Evolutionary conservation across 2,888 invertebrate genomes (phyloP), one percentile per base, ranked within the genome.

Genomic region (Erannis defoliaria): DNA sequence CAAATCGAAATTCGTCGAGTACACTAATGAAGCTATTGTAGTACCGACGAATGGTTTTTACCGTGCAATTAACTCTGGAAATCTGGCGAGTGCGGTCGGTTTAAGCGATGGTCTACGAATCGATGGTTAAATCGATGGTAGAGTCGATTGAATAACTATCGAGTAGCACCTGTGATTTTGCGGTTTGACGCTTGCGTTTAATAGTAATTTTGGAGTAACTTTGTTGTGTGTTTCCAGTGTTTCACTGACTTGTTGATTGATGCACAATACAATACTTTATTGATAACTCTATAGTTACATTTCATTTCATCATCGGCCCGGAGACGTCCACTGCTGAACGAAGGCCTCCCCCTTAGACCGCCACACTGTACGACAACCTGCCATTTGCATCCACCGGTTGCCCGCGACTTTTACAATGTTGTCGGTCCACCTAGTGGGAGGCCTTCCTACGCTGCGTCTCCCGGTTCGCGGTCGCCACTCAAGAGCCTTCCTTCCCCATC

Each of bases 1-100:
- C 72, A 77, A 80, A 81, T 85, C 82, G 83, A 85, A 84, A 82
- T 77, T 74, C 76, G 73, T 72, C 72, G 71, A 63, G 66, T 68
- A 64, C 77, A 77, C 78, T 86, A 86, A 85, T 85, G 86, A 86
- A 82, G 69, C 78, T 64, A 85, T 85, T 86, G 85, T 85, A 79
- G 77, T 68, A 23, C 72, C 64, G 58, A 69, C 73, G 75, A 71
- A 71, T 70, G 77, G 81, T 84, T 84, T 84, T 85, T 84, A 81
- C 76, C 73, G 72, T 78, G 78, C 86, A 86, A 85, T 86, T 86
- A 86, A 86, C 77, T 77, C 73, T 26, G 72, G 73, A 80, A 80
- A 80, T 77, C 80, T 75, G 74, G 66, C 66, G 73, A 74, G 69
- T 81, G 84, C 73, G 85, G 85, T 83, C 70, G 73, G 75, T 73